A percentile compares a stretch with the other conserved stretches of the same genome.
phyloP scores from a whole-genome alignment of 92 coral and sea anemone species.

The Porites evermanni region DNA sequence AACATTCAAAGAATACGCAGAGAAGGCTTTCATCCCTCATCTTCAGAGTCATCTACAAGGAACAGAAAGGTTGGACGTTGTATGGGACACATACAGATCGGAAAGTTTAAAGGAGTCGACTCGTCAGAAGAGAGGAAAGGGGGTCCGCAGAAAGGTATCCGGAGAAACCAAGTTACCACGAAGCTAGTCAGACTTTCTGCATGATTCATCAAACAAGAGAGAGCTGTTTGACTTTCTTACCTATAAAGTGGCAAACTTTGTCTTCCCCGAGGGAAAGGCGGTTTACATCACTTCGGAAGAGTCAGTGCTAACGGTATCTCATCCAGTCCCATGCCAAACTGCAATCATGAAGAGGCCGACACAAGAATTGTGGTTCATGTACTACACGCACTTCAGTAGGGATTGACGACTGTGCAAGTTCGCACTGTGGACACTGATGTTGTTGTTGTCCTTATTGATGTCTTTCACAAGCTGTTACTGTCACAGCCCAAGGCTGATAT shows the following conservation, averaged over 20 bases:
- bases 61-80: conserved; percentile 47
- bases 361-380: conserved; percentile 39
- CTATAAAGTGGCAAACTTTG: conserved; percentile 8
- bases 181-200: conserved; percentile 24
- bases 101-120: conserved; percentile 54
- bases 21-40: conserved; percentile 37
- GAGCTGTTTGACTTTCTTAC: conserved; percentile 25
- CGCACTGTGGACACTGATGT: conserved; percentile 50
- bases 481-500: neutral
- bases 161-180: neutral
- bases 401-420: conserved; percentile 8
- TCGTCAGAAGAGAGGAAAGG: conserved; percentile 38
- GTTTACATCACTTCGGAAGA: conserved; percentile 15
- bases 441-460: conserved; percentile 15
- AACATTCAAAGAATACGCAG: conserved; percentile 53
- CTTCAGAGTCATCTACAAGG: conserved; percentile 21
- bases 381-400: neutral
- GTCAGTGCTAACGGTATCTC: no score
- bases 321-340: conserved; percentile 9
- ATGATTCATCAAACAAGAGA: conserved; percentile 37
- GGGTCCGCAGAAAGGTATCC: neutral
- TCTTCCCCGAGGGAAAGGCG: conserved; percentile 6
- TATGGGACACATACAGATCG: conserved; percentile 49
- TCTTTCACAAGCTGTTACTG: conserved; percentile 16
- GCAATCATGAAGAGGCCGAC: conserved; percentile 66